These are phyloP conservation scores for Probaryconus sp. DNA, from an alignment of 1,140 invertebrate genomes.

Conservation along the genomic window DNA sequence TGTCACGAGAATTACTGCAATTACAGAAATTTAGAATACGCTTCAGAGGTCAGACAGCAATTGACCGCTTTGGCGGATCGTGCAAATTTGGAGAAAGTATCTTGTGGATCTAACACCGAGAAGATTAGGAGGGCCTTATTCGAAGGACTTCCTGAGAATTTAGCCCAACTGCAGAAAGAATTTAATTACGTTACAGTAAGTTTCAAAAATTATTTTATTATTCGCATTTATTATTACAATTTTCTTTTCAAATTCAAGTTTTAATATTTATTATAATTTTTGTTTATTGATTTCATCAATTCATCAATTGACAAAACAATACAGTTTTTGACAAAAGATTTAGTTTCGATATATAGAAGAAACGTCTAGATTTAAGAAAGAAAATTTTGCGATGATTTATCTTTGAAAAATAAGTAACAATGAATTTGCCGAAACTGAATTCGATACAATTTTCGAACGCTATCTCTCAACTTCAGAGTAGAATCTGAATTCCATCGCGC, in stretches of 20 bases:
- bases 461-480: too few relatives aligned
- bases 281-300: too few relatives aligned
- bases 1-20: slow-evolving; percentile 95
- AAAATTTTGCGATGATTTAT: too few relatives aligned
- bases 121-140: slow-evolving; percentile 88
- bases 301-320: too few relatives aligned
- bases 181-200: slow-evolving; percentile 87
- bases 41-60: slow-evolving; percentile 89
- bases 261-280: too few relatives aligned
- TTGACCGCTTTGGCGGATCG: slow-evolving; percentile 87
- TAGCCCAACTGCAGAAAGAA: slow-evolving; percentile 90
- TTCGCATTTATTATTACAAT: slow-evolving; percentile 19
- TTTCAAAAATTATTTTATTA: slow-evolving; percentile 60
- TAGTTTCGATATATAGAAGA: too few relatives aligned
- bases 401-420: too few relatives aligned
- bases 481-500: too few relatives aligned
- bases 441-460: too few relatives aligned
- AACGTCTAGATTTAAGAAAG: too few relatives aligned
- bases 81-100: slow-evolving; percentile 82
- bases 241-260: neutral
- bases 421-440: too few relatives aligned
- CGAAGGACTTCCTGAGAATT: slow-evolving; percentile 91
- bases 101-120: slow-evolving; percentile 87
- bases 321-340: too few relatives aligned
- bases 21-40: slow-evolving; percentile 90